These are phyloP conservation scores for Polyergus mexicanus DNA, from an alignment of 1,140 invertebrate species.

Conservation along the genomic window DNA sequence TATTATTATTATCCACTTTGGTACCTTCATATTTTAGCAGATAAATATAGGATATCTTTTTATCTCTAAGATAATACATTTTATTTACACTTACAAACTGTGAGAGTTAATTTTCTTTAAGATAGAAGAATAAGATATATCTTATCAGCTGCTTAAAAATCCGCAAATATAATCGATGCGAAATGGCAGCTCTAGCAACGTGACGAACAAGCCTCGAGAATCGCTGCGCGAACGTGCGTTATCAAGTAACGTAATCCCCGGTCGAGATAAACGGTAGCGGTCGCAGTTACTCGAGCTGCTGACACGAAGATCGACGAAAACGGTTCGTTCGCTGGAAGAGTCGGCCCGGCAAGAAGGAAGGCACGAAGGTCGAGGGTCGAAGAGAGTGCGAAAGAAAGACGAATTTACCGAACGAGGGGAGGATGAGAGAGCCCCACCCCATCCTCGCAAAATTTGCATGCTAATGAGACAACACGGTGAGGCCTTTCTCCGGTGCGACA, in stretches of 20 bases:
- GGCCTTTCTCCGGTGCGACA: constrained; percentile 48
- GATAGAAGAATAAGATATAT: background rate
- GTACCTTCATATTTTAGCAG: background rate
- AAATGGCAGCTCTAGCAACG: background rate
- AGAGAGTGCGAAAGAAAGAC: background rate
- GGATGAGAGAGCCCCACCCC: background rate
- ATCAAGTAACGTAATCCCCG: constrained; percentile 47
- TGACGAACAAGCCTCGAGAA: constrained; percentile 1
- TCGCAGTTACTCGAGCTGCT: constrained; percentile 43
- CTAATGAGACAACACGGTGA: constrained; percentile 69
- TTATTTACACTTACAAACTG: background rate
- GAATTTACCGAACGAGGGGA: background rate
- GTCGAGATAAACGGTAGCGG: constrained; percentile 38
- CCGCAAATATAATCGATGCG: constrained; percentile 33
- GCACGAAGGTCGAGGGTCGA: background rate
- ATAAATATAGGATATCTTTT: background rate
- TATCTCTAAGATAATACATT: background rate
- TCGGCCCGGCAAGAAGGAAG: background rate
- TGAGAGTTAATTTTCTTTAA: background rate
- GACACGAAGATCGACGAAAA: constrained; percentile 23
- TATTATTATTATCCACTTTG: background rate
- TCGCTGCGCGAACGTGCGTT: constrained; percentile 48
- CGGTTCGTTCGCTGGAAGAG: background rate
- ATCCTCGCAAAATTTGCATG: constrained; percentile 69
- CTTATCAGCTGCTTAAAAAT: background rate